Evolutionary conservation across 2,113 vertebrate species (phyloP), one percentile per base, ranked within the genome.

Genomic region (Mionectes macconnelli): DNA sequence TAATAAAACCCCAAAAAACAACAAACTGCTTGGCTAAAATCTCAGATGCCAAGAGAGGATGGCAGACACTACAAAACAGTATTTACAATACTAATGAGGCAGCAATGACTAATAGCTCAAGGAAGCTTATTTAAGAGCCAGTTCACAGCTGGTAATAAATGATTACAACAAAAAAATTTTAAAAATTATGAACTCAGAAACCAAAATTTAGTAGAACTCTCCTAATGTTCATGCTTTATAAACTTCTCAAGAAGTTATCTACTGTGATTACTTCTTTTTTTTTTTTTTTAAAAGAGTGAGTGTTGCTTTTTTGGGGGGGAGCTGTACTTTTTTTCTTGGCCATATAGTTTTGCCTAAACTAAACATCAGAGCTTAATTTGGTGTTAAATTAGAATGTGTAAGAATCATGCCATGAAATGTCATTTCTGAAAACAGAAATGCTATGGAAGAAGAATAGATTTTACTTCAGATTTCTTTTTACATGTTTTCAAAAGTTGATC

Each of bases 61-160:
- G 55, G 82, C 52, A 93, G 87, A 93, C 12, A 12, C 60, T 49
- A 89, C 82, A 83, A 77, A 74, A 44, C 20, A 91, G 42, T 93
- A 73, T 96, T 96, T 97, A 91, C 75, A 91, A 21, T 83, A 81
- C 82, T 94, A 96, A 95, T 86, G 89, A 95, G 68, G 75, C 56
- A 85, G 50, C 72, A 94, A 72, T 81, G 79, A 90, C 81, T 91
- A 91, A 85, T 70, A 94, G 67, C 70, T 77, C 68, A 85, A 86
- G n/a, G 47, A 93, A 77, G 24, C 39, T 88, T 93, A 81, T 59
- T 94, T 91, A 94, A 93, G 45, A 94, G 47, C 84, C 45, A 74
- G 17, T 80, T 83, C 70, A 74, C 82, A 94, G 85, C 35, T 90
- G 70, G 33, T 83, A 93, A 39, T 82, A 62, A 83, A 81, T 60